Percentiles rank a stretch among this genome's conserved stretches.
phyloP scores from a whole-genome alignment of 2,888 invertebrate genomes.

The Nowickia ferox region DNA sequence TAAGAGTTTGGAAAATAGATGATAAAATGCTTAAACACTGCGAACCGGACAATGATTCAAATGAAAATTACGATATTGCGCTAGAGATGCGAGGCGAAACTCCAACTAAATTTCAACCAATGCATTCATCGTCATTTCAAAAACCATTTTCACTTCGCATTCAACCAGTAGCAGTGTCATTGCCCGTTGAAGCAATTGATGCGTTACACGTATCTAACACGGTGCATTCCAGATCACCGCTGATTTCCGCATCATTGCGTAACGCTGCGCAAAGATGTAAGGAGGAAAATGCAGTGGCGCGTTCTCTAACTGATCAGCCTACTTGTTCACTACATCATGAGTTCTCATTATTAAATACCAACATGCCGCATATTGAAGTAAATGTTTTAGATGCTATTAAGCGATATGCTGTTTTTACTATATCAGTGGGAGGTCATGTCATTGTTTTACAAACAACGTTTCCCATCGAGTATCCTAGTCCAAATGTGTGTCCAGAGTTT shows the following conservation, averaged over 20 bases:
- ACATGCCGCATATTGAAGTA: slow-evolving; percentile 89
- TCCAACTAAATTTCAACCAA: slow-evolving; percentile 76
- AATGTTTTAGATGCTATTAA: slow-evolving; percentile 84
- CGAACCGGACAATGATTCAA: slow-evolving; percentile 84
- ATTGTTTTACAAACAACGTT: slow-evolving; percentile 87
- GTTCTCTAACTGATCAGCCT: slow-evolving; percentile 81
- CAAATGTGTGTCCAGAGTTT: slow-evolving; percentile 87
- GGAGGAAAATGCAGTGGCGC: slow-evolving; percentile 80
- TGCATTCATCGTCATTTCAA: slow-evolving; percentile 72
- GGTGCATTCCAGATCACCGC: slow-evolving; percentile 83
- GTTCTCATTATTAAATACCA: slow-evolving; percentile 89
- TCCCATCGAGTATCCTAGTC: slow-evolving; percentile 89
- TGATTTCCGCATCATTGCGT: slow-evolving; percentile 60
- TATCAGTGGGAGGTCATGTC: slow-evolving; percentile 81
- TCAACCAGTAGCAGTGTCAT: slow-evolving; percentile 73
- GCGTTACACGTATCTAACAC: slow-evolving; percentile 73
- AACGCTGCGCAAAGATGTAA: slow-evolving; percentile 57
- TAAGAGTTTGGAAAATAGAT: slow-evolving; percentile 95
- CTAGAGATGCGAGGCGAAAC: slow-evolving; percentile 74
- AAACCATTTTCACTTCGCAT: slow-evolving; percentile 75
- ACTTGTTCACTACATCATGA: slow-evolving; percentile 87
- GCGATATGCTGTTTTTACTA: slow-evolving; percentile 84
- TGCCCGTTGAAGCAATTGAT: slow-evolving; percentile 76
- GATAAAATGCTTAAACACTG: slow-evolving; percentile 92
- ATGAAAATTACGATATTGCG: slow-evolving; percentile 81